Evolutionary conservation across 2,888 invertebrate species (phyloP).

Genomic region (Dolomedes plantarius): DNA sequence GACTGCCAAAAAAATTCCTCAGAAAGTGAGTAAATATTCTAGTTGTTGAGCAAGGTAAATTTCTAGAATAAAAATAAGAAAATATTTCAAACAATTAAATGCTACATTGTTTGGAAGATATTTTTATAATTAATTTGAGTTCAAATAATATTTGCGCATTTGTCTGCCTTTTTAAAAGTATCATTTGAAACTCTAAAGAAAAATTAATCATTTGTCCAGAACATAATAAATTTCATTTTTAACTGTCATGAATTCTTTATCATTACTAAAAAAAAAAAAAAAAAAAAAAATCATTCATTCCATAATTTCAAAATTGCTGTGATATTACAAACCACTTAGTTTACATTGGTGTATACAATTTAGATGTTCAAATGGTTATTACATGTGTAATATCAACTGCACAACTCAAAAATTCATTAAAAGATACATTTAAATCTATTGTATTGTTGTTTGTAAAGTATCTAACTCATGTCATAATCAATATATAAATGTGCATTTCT

Average conservation of each 20-base stretch:
- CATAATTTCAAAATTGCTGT: constrained; percentile 11
- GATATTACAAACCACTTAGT: background rate
- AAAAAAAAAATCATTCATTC: too few species aligned
- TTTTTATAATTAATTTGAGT: too few species aligned
- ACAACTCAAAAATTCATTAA: background rate
- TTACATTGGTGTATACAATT: background rate
- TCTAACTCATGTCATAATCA: background rate
- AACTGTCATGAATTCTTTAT: background rate
- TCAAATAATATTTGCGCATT: too few species aligned
- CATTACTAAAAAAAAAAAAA: too few species aligned
- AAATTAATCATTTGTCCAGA: too few species aligned
- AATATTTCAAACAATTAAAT: background rate
- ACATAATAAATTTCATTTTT: background rate
- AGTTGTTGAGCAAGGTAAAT: too few species aligned
- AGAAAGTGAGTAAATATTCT: background rate
- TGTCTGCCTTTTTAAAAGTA: too few species aligned
- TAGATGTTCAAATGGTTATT: background rate
- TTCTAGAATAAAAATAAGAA: too few species aligned
- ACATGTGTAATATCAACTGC: background rate
- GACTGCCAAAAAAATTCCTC: background rate
- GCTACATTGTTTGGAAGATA: background rate
- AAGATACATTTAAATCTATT: background rate
- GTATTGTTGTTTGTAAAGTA: background rate
- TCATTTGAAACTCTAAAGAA: too few species aligned
- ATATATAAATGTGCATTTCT: background rate